Conservation (phyloP, 2,888 invertebrate species). For the Syritta pipiens region DNA sequence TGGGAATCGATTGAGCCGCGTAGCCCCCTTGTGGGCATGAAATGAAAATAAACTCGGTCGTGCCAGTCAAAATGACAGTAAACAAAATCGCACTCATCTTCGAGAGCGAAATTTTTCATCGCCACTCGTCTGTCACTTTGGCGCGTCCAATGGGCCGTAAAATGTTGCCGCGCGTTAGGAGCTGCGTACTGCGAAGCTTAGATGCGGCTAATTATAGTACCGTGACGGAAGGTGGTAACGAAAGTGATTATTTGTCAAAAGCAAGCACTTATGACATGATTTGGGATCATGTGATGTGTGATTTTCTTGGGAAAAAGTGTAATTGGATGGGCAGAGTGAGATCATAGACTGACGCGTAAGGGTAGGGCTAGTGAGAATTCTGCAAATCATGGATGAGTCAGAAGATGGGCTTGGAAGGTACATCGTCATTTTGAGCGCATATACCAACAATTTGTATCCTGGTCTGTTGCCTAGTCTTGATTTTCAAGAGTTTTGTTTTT, state of each 20-base stretch:
- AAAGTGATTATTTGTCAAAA: constrained; percentile 34
- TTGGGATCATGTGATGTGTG: neutral
- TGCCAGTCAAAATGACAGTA: constrained; percentile 40
- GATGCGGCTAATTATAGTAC: too few species aligned
- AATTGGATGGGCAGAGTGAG: neutral
- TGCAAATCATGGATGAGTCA: too few species aligned
- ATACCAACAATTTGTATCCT: too few species aligned
- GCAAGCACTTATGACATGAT: neutral
- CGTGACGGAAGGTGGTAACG: too few species aligned
- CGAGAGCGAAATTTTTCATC: constrained; percentile 41
- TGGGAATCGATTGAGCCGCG: constrained; percentile 34
- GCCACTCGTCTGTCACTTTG: constrained; percentile 23
- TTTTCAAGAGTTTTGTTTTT: too few species aligned
- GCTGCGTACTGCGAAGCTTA: too few species aligned
- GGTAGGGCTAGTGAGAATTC: too few species aligned
- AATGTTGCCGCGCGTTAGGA: too few species aligned
- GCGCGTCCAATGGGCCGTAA: neutral
- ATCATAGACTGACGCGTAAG: too few species aligned
- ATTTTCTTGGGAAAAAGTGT: neutral
- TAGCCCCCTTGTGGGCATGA: constrained; percentile 4
- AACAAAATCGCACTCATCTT: constrained; percentile 52
- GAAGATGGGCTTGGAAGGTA: too few species aligned
- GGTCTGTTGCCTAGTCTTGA: too few species aligned
- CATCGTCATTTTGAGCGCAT: too few species aligned
- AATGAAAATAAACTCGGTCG: constrained; percentile 55